Evolutionary conservation across 2,888 invertebrate species (phyloP).

Genomic region (Nowickia ferox): DNA sequence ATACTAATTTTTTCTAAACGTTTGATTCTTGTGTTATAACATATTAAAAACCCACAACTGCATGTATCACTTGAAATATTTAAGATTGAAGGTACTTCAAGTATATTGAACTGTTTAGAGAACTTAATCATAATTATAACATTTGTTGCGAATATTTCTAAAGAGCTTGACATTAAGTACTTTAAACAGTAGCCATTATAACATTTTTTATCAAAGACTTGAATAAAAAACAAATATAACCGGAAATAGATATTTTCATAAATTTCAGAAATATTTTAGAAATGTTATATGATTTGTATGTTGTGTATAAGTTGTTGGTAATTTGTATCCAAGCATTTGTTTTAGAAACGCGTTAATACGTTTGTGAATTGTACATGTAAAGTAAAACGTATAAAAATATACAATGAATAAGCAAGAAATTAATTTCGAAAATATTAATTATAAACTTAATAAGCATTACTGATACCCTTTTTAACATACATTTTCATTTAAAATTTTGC

Average conservation of each 20-base stretch:
- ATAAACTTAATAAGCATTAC: conserved; percentile 51
- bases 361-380: not conserved
- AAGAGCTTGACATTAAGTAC: not conserved
- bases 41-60: conserved; percentile 17
- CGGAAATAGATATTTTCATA: conserved; percentile 30
- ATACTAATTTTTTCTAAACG: not conserved
- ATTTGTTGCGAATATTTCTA: not conserved
- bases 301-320: too few species aligned
- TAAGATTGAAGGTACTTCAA: conserved; percentile 4
- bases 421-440: conserved; percentile 26
- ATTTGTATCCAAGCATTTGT: too few species aligned
- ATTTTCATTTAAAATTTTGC: conserved; percentile 37
- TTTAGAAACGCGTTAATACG: too few species aligned
- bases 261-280: too few species aligned
- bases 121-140: conserved; percentile 29
- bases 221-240: conserved; percentile 5
- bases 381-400: not conserved
- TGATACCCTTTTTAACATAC: conserved; percentile 30
- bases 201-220: not conserved
- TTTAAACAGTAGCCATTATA: not conserved
- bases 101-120: conserved; percentile 6
- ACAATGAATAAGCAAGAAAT: not conserved
- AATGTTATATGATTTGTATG: not conserved
- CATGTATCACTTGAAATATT: conserved; percentile 17
- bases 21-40: not conserved